Conservation (phyloP, 2,797 vertebrate species). For the Macrochelys suwanniensis region DNA sequence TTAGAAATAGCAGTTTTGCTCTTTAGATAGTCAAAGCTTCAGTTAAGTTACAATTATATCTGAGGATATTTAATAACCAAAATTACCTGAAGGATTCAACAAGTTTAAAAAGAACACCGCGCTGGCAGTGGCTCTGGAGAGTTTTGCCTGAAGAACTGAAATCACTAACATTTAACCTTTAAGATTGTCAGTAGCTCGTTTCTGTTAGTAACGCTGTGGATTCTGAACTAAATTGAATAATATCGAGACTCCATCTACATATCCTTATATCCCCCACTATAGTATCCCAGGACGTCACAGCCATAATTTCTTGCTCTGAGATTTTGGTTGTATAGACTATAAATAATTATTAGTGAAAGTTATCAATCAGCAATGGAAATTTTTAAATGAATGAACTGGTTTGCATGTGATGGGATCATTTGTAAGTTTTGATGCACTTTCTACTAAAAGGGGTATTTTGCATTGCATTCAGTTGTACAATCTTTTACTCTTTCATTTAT, state of each 20-base stretch:
- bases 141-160: neutral
- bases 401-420: neutral
- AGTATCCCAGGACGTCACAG: neutral
- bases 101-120: neutral
- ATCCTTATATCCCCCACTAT: neutral
- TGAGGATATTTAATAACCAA: neutral
- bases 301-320: neutral
- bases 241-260: neutral
- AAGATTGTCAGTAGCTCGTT: neutral
- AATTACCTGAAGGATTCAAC: neutral
- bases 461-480: neutral
- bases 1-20: neutral
- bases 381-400: neutral
- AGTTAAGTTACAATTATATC: neutral
- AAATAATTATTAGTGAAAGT: neutral
- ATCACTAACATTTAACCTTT: neutral
- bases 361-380: neutral
- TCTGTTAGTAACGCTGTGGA: neutral
- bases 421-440: neutral
- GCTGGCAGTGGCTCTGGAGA: neutral
- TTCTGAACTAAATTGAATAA: neutral
- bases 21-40: neutral
- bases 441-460: neutral
- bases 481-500: neutral
- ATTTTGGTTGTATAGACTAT: neutral